These are phyloP conservation scores for Microcebus jonahi DNA, from an alignment of 2,113 vertebrate species.

Conservation along the genomic window DNA sequence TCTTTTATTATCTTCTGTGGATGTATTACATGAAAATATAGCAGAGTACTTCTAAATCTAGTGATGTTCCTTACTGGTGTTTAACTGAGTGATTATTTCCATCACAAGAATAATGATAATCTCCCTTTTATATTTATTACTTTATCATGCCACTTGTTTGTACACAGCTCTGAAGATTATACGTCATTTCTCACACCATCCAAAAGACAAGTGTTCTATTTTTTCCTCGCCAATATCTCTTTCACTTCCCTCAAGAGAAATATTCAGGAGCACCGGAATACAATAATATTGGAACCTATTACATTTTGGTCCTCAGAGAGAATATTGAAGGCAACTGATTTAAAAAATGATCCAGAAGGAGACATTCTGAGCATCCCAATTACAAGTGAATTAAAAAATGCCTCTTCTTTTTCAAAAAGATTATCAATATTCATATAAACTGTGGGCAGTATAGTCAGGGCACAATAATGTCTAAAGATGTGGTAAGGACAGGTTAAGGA, in stretches of 20 bases:
- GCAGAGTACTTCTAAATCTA: conserved; percentile 50
- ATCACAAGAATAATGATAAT: conserved; percentile 35
- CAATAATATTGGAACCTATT: conserved; percentile 48
- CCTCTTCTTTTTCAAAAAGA: background rate
- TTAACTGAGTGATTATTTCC: conserved; percentile 72
- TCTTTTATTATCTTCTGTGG: conserved; percentile 13
- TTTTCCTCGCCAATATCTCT: background rate
- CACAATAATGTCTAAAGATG: background rate
- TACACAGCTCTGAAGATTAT: conserved; percentile 69
- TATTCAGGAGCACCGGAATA: background rate
- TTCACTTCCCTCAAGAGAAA: conserved; percentile 19
- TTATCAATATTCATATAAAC: conserved; percentile 27
- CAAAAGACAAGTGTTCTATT: conserved; percentile 38
- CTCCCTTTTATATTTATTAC: conserved; percentile 30
- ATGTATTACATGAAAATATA: conserved; percentile 46
- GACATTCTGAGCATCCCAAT: background rate
- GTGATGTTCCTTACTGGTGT: conserved; percentile 52
- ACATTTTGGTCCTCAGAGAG: conserved; percentile 27
- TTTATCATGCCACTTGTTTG: background rate
- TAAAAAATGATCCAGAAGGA: conserved; percentile 14
- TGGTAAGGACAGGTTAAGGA: background rate
- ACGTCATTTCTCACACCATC: conserved; percentile 38
- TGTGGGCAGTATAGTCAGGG: background rate
- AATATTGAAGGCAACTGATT: conserved; percentile 47
- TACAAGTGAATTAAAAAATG: conserved; percentile 52